phyloP scores from a whole-genome alignment of 2,113 vertebrate species.

The Leptodactylus fuscus region DNA sequence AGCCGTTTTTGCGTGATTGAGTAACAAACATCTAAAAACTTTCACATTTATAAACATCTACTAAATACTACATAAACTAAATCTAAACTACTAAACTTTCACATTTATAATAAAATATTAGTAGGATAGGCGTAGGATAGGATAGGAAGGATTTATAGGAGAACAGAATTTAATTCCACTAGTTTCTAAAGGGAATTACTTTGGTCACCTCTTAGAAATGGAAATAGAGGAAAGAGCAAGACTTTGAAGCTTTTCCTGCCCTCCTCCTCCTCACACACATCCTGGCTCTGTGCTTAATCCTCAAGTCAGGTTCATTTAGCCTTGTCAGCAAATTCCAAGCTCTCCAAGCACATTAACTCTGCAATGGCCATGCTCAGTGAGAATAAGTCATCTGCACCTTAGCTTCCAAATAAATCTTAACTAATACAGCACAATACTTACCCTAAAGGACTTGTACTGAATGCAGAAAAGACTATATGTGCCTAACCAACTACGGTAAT shows the following conservation, averaged over 20 bases:
- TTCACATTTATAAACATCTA: too few species aligned
- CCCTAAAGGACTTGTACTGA: too few species aligned
- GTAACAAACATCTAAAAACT: too few species aligned
- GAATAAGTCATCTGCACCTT: neutral
- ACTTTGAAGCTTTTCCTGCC: conserved; percentile 34
- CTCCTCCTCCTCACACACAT: neutral
- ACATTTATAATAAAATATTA: too few species aligned
- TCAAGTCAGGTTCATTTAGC: conserved; percentile 22
- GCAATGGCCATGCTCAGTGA: neutral
- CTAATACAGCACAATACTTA: neutral
- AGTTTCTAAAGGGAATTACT: neutral
- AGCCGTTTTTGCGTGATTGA: too few species aligned
- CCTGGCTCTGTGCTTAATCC: conserved; percentile 36
- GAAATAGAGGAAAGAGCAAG: neutral
- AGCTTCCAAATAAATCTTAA: neutral
- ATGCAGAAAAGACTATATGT: too few species aligned
- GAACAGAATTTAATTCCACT: too few species aligned
- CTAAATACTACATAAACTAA: too few species aligned
- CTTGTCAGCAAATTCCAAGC: conserved; percentile 56
- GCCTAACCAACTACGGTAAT: too few species aligned
- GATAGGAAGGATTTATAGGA: too few species aligned
- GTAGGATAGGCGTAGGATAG: too few species aligned
- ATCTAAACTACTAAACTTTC: too few species aligned
- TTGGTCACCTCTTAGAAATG: neutral
- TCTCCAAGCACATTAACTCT: conserved; percentile 35